phyloP scores from a whole-genome alignment of 2,888 invertebrate genomes.

The Xylota segnis region DNA sequence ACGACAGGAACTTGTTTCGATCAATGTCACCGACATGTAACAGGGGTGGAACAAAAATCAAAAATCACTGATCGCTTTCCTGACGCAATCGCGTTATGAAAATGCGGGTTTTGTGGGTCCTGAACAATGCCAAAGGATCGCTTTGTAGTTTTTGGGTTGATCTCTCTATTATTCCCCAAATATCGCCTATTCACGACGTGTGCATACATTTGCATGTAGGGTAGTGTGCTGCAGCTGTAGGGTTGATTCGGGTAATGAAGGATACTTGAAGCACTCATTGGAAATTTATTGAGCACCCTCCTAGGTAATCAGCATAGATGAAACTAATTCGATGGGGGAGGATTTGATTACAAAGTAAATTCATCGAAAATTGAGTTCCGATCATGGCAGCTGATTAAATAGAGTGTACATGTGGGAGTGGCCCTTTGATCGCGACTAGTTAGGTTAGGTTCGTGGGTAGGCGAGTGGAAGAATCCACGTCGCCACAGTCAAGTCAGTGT shows the following conservation, averaged over 20 bases:
- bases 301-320: slow-evolving; percentile 34
- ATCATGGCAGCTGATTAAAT: slow-evolving; percentile 65
- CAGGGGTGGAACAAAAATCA: slow-evolving; percentile 71
- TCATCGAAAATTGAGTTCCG: slow-evolving; percentile 8
- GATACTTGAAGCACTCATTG: slow-evolving; percentile 43
- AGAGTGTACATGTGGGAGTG: slow-evolving; percentile 20
- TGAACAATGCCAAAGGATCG: slow-evolving; percentile 25
- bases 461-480: no score
- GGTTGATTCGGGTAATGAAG: slow-evolving; percentile 56
- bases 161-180: slow-evolving; percentile 41
- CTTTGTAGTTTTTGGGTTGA: slow-evolving; percentile 56
- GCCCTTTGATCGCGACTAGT: not conserved
- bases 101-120: slow-evolving; percentile 34
- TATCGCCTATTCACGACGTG: slow-evolving; percentile 23
- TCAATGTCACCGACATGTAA: slow-evolving; percentile 68
- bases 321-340: slow-evolving; percentile 64
- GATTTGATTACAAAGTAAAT: slow-evolving; percentile 50
- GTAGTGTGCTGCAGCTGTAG: slow-evolving; percentile 32
- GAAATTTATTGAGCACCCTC: slow-evolving; percentile 34
- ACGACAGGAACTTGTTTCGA: slow-evolving; percentile 70
- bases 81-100: slow-evolving; percentile 24
- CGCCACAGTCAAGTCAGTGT: no score
- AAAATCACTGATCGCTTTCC: slow-evolving; percentile 64
- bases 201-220: slow-evolving; percentile 47
- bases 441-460: no score